Conservation (phyloP, 2,113 vertebrate species). For the Copsychus sechellarum region DNA sequence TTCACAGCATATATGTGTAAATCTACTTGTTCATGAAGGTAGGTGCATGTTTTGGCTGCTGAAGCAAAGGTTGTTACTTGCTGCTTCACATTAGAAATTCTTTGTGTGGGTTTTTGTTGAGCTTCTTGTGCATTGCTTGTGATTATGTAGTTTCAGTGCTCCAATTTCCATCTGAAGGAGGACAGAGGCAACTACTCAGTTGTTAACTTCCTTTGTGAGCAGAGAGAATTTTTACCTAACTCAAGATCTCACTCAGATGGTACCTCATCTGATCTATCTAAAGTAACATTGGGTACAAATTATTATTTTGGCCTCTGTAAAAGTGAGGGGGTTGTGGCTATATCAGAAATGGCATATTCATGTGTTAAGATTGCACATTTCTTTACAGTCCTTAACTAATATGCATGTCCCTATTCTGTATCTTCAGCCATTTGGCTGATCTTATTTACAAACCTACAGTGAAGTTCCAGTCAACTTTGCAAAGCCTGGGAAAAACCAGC, state of each 20-base stretch:
- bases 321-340: background rate
- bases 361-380: background rate
- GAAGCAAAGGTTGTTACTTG: background rate
- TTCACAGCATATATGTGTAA: accelerated
- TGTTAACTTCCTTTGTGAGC: background rate
- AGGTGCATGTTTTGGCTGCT: background rate
- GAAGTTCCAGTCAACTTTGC: background rate
- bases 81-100: background rate
- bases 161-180: background rate
- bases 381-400: background rate
- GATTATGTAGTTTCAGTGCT: background rate
- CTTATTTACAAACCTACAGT: background rate
- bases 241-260: background rate
- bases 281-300: background rate
- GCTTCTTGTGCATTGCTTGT: background rate
- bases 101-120: background rate
- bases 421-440: background rate
- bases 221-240: background rate
- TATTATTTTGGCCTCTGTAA: background rate
- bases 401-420: background rate
- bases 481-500: background rate
- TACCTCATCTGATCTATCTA: background rate
- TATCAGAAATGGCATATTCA: background rate
- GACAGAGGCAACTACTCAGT: background rate
- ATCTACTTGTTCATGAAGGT: background rate